A percentile compares a stretch with the other conserved stretches of the same genome.
Evolutionary conservation across 1,140 invertebrate species (phyloP).

Genomic region (Bactericera cockerelli): DNA sequence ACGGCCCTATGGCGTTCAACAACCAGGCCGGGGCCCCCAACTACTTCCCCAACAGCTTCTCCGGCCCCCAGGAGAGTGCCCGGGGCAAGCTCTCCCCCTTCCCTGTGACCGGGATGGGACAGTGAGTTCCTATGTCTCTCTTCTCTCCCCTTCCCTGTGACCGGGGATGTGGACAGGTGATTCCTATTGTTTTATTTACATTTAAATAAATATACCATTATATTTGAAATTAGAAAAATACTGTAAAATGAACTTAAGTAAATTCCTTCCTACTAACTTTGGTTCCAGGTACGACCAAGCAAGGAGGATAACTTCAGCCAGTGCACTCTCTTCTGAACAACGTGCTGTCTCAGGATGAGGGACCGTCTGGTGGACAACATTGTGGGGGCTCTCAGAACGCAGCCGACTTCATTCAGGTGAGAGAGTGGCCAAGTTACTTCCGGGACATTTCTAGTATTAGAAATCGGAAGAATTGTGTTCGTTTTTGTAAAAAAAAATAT

Average conservation of each 20-base stretch:
- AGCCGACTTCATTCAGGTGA: slow-evolving; percentile 65
- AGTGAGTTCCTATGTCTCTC: slow-evolving; percentile 17
- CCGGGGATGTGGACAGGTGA: too few species aligned
- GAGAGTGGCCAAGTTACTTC: too few species aligned
- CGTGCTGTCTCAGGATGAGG: slow-evolving; percentile 52
- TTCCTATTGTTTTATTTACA: too few species aligned
- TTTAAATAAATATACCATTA: too few species aligned
- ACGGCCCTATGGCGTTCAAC: slow-evolving; percentile 52
- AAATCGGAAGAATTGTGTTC: too few species aligned
- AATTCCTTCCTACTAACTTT: too few species aligned
- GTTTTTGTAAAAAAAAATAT: too few species aligned
- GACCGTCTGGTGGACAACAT: slow-evolving; percentile 65
- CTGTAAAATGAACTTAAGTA: too few species aligned
- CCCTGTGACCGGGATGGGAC: slow-evolving; percentile 34
- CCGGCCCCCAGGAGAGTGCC: slow-evolving; percentile 47
- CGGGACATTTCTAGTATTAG: too few species aligned
- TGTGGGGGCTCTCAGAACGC: slow-evolving; percentile 57
- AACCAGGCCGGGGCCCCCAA: slow-evolving; percentile 73
- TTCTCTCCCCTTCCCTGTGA: too few species aligned
- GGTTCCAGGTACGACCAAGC: slow-evolving; percentile 47
- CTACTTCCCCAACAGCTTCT: slow-evolving; percentile 92
- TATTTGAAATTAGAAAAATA: too few species aligned
- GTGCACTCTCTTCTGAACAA: slow-evolving; percentile 66
- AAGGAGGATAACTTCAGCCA: slow-evolving; percentile 88
- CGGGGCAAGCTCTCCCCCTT: slow-evolving; percentile 30